These are phyloP conservation scores for Calcarius lapponicus DNA, from an alignment of 2,797 vertebrate genomes.

Conservation along the genomic window DNA sequence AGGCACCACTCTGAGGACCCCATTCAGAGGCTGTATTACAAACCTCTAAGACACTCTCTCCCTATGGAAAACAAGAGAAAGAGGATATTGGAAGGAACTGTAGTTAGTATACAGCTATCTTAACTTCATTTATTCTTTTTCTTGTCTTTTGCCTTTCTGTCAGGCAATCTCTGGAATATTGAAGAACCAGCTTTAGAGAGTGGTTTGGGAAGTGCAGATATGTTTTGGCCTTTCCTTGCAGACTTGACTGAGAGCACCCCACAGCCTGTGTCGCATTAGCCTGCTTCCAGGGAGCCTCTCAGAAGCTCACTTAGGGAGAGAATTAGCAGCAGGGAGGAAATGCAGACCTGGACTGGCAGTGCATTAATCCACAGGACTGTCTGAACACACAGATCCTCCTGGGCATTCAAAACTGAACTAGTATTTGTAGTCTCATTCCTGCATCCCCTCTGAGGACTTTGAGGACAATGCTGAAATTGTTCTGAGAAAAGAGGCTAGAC, in stretches of 20 bases:
- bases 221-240: background rate
- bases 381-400: background rate
- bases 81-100: background rate
- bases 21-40: background rate
- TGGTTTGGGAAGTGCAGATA: background rate
- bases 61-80: background rate
- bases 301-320: background rate
- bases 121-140: background rate
- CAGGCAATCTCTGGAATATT: background rate
- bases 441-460: background rate
- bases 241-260: background rate
- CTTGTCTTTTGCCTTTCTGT: background rate
- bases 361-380: background rate
- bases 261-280: accelerated
- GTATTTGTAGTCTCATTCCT: background rate
- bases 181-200: background rate
- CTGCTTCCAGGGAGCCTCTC: background rate
- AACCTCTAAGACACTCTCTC: background rate
- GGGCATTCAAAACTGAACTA: background rate
- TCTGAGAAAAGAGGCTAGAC: background rate
- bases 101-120: background rate
- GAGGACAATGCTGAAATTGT: background rate
- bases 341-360: background rate
- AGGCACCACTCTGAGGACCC: background rate
- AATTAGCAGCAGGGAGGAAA: background rate